Evolutionary conservation across 2,888 invertebrate species (phyloP), one percentile per base, ranked within the genome.

Genomic region (Scaptomyza polygonia): DNA sequence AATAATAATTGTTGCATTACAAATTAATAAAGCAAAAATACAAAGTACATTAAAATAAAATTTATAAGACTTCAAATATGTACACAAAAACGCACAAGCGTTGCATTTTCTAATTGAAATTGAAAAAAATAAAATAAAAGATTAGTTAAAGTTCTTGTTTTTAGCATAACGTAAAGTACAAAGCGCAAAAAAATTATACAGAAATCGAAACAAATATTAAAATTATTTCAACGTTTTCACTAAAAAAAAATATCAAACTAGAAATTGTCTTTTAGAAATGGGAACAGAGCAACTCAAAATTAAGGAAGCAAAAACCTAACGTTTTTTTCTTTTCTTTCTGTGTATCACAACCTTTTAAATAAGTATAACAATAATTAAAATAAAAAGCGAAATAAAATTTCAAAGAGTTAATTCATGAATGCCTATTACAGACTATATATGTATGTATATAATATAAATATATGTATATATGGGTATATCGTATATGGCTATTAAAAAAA

Each of bases 21-120:
- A 75, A 79, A 83, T 77, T 84, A 88, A 88, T 84, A 88, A 84
- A 84, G 88, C 88, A 82, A 73, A 72, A 73, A 75, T 77, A 77
- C 54, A 65, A 45, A 72, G 56, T 72, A 72, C 67, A 63, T 77
- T 25, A 72, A 74, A 61, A 54, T 40, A 47, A 67, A 77, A 59
- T 44, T 64, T 49, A 59, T 68, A 64, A 64, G 63, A 57, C 53
- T 59, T 67, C 27, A 71, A 42, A 57, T 76, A 65, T 68, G 43
- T 59, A 75, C 63, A 74, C 52, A 34, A 27, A 45, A 55, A 52
- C 51, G 67, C 51, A 25, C 7, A 4, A 67, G 57, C 45, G 45
- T 32, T 36, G 54, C 45, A 32, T 55, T 12, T 25, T 14, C 39
- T 27, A 36, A 7, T 44, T 25, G 44, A 64, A 54, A 53, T 27